Evolutionary conservation across 2,888 invertebrate species (phyloP).

Genomic region (Aphrophora alni): DNA sequence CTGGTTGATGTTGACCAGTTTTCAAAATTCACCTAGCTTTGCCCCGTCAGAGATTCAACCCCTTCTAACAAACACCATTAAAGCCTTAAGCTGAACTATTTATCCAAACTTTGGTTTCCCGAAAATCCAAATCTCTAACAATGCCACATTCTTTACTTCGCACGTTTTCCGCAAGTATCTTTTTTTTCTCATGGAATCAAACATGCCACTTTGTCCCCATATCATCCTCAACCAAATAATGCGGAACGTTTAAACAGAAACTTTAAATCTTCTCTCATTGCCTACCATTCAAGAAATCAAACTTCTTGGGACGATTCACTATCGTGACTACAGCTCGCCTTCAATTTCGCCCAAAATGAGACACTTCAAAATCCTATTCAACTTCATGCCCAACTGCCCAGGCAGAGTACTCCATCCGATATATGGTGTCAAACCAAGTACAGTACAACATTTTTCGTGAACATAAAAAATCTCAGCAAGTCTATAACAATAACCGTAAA

Average conservation of each 20-base stretch:
- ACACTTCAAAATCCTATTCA: conserved; percentile 14
- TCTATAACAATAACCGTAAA: not conserved
- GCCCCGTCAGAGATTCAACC: conserved; percentile 13
- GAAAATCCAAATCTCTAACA: conserved; percentile 15
- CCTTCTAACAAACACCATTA: not conserved
- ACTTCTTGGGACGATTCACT: conserved; percentile 4
- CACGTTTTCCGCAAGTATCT: not conserved
- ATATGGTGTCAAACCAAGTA: not conserved
- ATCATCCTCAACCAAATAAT: conserved; percentile 20
- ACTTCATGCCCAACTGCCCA: not conserved
- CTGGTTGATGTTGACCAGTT: conserved; percentile 6
- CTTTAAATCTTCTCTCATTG: conserved; percentile 14
- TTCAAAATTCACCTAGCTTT: conserved; percentile 6
- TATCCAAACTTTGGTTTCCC: conserved; percentile 21
- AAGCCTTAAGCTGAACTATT: not conserved
- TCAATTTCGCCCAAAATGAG: conserved; percentile 16
- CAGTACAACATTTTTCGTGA: not conserved
- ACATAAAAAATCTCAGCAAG: not conserved
- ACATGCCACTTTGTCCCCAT: conserved; percentile 15
- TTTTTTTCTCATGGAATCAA: not conserved
- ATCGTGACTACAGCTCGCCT: not conserved
- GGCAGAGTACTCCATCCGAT: not conserved
- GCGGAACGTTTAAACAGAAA: conserved; percentile 24
- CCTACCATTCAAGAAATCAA: not conserved
- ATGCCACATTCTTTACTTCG: not conserved